Evolutionary conservation across 2,113 vertebrate species (phyloP).

Genomic region (Telmatochromis sp.): DNA sequence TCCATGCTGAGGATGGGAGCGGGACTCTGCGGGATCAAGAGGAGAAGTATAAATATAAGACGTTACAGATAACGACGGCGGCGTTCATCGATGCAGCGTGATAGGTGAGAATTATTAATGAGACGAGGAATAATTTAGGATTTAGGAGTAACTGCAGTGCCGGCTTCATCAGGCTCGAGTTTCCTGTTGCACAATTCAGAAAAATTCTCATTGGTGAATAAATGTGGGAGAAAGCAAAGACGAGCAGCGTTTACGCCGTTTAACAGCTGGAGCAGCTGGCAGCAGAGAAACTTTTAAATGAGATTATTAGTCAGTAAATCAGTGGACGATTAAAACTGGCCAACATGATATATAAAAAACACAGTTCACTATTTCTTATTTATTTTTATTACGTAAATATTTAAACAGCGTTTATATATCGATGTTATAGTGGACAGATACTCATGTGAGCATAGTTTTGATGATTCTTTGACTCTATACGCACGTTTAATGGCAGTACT

Average conservation of each 20-base stretch:
- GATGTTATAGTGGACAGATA: not conserved
- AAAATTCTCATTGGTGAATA: not conserved
- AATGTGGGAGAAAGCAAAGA: not conserved
- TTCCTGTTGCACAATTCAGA: not conserved
- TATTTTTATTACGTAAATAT: not conserved
- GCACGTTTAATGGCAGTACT: not conserved
- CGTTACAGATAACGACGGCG: not conserved
- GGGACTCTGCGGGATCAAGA: conserved; percentile 51
- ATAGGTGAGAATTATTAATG: fast-evolving
- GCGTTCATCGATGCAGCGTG: fast-evolving
- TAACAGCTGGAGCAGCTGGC: not conserved
- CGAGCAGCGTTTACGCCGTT: fast-evolving
- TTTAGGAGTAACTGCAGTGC: not conserved
- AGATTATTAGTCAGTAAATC: not conserved
- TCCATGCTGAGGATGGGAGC: conserved; percentile 78
- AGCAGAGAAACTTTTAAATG: fast-evolving
- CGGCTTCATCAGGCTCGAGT: not conserved
- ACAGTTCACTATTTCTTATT: not conserved
- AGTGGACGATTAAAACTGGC: not conserved
- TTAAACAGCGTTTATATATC: not conserved
- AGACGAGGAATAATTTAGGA: not conserved
- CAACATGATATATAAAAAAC: fast-evolving
- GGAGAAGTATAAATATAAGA: fast-evolving
- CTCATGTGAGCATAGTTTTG: not conserved
- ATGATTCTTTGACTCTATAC: not conserved